Evolutionary conservation across 30 jellyfish, hydroid and myxozoan genomes (phyloP).

Genomic region (Cassiopea xamachana): DNA sequence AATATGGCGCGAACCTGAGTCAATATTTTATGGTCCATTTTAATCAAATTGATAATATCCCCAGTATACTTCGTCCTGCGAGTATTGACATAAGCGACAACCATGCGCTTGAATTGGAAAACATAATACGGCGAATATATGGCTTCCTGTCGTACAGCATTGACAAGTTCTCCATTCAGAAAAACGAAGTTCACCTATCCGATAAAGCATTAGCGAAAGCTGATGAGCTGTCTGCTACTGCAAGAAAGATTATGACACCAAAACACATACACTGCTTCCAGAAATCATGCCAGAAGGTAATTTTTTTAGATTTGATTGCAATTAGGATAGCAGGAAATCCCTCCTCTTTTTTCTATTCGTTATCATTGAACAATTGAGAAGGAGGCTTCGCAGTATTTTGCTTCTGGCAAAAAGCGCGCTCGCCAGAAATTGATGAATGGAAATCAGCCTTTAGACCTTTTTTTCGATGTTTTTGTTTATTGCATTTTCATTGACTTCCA

Average conservation of each 20-base stretch:
- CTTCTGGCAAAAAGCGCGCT: too few species aligned
- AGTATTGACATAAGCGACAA: slow-evolving; percentile 17
- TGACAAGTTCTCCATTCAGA: slow-evolving; percentile 2
- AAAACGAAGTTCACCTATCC: slow-evolving; percentile 29
- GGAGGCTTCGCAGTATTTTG: too few species aligned
- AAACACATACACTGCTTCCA: slow-evolving; percentile 1
- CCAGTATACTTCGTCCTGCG: slow-evolving; percentile 39
- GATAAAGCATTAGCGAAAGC: background rate
- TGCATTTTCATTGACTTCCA: too few species aligned
- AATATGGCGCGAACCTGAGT: slow-evolving; percentile 44
- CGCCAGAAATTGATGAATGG: too few species aligned
- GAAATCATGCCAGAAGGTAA: slow-evolving; percentile 16
- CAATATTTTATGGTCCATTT: slow-evolving; percentile 57
- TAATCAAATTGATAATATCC: slow-evolving; percentile 1
- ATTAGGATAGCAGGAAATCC: too few species aligned
- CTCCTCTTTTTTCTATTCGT: too few species aligned
- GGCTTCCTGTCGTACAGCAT: slow-evolving; percentile 1
- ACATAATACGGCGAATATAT: slow-evolving; percentile 21
- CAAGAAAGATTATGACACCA: background rate
- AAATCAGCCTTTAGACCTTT: too few species aligned
- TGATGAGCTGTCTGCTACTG: background rate
- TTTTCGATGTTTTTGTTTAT: too few species aligned
- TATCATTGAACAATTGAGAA: too few species aligned
- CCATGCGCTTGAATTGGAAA: background rate
- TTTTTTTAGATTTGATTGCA: background rate